Evolutionary conservation across 1,140 invertebrate species (phyloP).

Genomic region (Cotesia vestalis): DNA sequence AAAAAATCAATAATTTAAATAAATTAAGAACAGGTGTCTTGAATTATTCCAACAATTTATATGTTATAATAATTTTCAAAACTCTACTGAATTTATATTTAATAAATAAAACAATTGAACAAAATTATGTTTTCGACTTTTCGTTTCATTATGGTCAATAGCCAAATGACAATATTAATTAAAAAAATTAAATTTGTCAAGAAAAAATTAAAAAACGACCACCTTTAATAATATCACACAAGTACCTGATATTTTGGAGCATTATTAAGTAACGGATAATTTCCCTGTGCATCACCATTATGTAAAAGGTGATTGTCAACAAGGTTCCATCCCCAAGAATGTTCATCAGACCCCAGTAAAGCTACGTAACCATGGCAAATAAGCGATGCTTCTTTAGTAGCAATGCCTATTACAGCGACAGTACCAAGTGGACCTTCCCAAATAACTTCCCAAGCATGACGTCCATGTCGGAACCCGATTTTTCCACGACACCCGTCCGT

Average conservation of each 20-base stretch:
- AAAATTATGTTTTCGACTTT: too few relatives aligned
- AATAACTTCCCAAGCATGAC: constrained; percentile 98
- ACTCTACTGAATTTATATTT: too few relatives aligned
- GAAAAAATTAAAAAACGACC: too few relatives aligned
- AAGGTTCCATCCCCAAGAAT: constrained; percentile 99
- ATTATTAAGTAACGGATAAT: constrained; percentile 95
- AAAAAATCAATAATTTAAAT: too few relatives aligned
- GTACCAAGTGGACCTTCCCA: constrained; percentile 98
- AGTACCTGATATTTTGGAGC: constrained; percentile 95
- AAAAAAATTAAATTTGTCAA: too few relatives aligned
- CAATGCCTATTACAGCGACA: constrained; percentile 93
- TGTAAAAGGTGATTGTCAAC: constrained; percentile 97
- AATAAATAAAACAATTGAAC: too few relatives aligned
- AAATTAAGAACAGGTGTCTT: too few relatives aligned
- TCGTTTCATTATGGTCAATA: too few relatives aligned
- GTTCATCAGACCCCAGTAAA: constrained; percentile 92
- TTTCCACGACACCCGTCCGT: constrained; percentile 96
- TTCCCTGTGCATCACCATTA: constrained; percentile 95
- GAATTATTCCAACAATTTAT: too few relatives aligned
- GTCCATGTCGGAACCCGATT: constrained; percentile 90
- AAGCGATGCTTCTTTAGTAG: constrained; percentile 91
- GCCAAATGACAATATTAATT: too few relatives aligned
- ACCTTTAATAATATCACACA: constrained; percentile 9
- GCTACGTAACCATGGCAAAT: constrained; percentile 94
- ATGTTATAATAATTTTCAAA: too few relatives aligned